Base-by-base conservation (phyloP, 2,797 vertebrate genomes). In the Pipistrellus pygmaeus region DNA sequence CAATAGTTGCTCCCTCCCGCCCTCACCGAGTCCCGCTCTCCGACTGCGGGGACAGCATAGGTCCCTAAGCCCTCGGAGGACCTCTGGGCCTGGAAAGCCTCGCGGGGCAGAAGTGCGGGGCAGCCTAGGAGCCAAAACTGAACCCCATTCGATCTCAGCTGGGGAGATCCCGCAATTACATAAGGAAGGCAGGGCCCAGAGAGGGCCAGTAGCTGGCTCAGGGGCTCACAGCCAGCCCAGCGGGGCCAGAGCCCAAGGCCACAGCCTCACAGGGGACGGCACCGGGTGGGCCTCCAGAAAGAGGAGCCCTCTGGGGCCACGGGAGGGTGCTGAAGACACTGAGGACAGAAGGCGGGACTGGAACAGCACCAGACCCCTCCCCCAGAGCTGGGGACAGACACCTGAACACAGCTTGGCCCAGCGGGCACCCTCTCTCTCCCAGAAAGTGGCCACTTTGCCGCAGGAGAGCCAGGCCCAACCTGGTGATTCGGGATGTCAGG, bases 301-400 rank as follows among this genome's bases (percentile, higher is more conserved):
- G 48, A 85, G 77, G 20, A 76, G 80, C 6, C 89, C 89, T 88
- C 93, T 1, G 27, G 82, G 88, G 71, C 85, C 82, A 20, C 35
- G 0, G 60, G 41, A 64, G n/a, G 69, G 86, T 41, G 83, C 55
- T 57, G 38, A 87, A 69, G 38, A 77, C 4, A 95, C 72, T 7
- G 44, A 94, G 85, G 85, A 87, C 91, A 83, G 60, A 55, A 17
- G 35, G n/a, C 15, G 73, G 48, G 25, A 82, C 69, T 55, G 10
- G 85, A 81, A 83, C 95, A 88, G 97, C 97, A 95, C 97, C 97
- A 92, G 69, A 62, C 90, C 95, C 69, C 4, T 0, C 32, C 48
- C 90, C 51, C 4, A 87, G 76, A 73, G 84, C 75, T 46, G 38
- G 17, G 41, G 71, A 92, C 77, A 55, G 68, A 95, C 55, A 55